Conservation (phyloP, 2,113 vertebrate genomes). For the Emberiza fucata region DNA sequence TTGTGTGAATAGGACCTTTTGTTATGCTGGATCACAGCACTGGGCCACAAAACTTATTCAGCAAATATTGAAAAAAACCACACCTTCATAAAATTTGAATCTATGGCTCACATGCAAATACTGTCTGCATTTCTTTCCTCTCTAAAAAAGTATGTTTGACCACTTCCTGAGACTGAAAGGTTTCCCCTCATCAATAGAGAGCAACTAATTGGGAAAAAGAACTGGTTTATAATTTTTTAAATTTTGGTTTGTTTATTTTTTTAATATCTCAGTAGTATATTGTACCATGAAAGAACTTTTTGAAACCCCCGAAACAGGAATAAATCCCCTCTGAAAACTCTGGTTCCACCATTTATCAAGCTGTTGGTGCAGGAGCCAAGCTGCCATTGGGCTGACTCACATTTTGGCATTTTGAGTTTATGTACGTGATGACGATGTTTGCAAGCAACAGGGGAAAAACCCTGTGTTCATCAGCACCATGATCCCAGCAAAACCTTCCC, state of each 20-base stretch:
- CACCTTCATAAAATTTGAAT: background rate
- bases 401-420: slow-evolving; percentile 18
- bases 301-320: background rate
- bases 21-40: background rate
- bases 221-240: fast-evolving
- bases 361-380: background rate
- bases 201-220: background rate
- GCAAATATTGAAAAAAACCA: background rate
- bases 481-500: background rate
- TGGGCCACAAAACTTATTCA: background rate
- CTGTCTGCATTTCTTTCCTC: background rate
- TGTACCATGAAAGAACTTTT: background rate
- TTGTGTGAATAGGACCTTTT: background rate
- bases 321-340: background rate
- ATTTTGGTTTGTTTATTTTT: background rate
- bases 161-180: background rate
- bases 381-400: background rate
- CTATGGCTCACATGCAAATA: background rate
- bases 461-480: background rate
- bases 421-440: background rate
- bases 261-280: background rate
- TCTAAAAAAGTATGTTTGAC: background rate
- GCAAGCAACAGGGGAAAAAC: background rate
- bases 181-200: background rate
- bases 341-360: background rate